Evolutionary conservation across 2,888 invertebrate species (phyloP).

Genomic region (Nymphalis polychloros): DNA sequence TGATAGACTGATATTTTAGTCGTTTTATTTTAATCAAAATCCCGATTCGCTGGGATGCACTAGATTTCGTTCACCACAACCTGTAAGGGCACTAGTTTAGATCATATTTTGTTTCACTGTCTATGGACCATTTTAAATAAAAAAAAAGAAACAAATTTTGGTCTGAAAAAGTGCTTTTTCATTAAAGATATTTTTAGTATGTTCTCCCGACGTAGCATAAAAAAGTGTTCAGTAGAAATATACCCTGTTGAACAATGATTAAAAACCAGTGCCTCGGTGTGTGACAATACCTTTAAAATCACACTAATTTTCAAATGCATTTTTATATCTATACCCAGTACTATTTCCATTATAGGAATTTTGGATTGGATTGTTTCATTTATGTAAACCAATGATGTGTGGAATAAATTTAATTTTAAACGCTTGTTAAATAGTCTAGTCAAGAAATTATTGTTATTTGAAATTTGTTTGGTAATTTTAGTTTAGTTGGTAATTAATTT

Average conservation of each 20-base stretch:
- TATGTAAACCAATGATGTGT: slow-evolving; percentile 21
- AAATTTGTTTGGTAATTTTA: slow-evolving; percentile 33
- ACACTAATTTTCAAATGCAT: slow-evolving; percentile 47
- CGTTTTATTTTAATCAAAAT: slow-evolving; percentile 47
- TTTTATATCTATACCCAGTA: slow-evolving; percentile 22
- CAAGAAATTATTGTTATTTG: slow-evolving; percentile 34
- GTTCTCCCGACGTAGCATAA: slow-evolving; percentile 34
- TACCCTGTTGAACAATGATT: slow-evolving; percentile 58
- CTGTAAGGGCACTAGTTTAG: slow-evolving; percentile 74
- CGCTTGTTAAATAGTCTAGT: slow-evolving; percentile 48
- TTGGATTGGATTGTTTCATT: slow-evolving; percentile 10
- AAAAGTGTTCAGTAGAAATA: slow-evolving; percentile 70
- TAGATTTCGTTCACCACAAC: slow-evolving; percentile 58
- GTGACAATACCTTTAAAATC: slow-evolving; percentile 70
- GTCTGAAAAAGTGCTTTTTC: slow-evolving; percentile 74
- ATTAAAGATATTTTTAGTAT: slow-evolving; percentile 41
- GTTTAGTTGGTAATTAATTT: slow-evolving; percentile 36
- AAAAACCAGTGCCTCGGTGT: slow-evolving; percentile 70
- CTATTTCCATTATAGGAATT: slow-evolving; percentile 18
- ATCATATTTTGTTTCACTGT: slow-evolving; percentile 44
- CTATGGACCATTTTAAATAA: slow-evolving; percentile 5
- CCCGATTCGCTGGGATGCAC: slow-evolving; percentile 77
- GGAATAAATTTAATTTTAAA: slow-evolving; percentile 18
- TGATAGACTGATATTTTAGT: slow-evolving; percentile 71
- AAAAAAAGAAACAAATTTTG: slow-evolving; percentile 27